Base-by-base conservation (phyloP, 2,113 vertebrate species). In the Acanthisitta chloris region DNA sequence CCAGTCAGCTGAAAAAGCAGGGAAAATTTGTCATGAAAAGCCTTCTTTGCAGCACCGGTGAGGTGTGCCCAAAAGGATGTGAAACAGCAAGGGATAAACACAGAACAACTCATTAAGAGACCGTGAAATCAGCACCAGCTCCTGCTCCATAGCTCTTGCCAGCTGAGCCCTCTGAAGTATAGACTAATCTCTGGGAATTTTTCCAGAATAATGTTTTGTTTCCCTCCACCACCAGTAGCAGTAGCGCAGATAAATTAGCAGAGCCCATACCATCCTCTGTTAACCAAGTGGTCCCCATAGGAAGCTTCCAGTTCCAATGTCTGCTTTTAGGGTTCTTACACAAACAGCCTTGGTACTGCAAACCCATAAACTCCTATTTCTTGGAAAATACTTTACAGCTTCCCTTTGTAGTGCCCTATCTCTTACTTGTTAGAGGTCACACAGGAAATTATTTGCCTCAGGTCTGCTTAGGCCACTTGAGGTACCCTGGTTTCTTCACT, bases 211-310 rank as follows among this genome's bases (percentile, higher is more conserved):
- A 5, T 26, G 20, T 31, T 48, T 31, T 49, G 21, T 78, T 74
- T 90, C 16, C 10, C 17, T 90, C 52, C 18, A 42, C 28, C 25
- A 64, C 6, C n/a, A 71, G 20, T 0, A 71, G 66, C 57, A 69
- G 48, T 11, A 71, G 26, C 57, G 49, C 57, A 85, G 59, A 36
- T 29, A 61, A 88, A 34, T n/a, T 25, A 91, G 40, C 26, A 65
- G 21, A 49, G 48, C 49, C 11, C 0, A 0, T 26, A 36, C 25
- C 51, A 36, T 34, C 8, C 16, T 45, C 16, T 46, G 1, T 29
- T 51, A 67, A 64, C 34, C 24, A 46, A 2, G 33, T 24, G 12
- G 33, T 34, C 10, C 28, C 14, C 33, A 19, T 3, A 8, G 31
- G 48, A 90, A 55, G 10, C 18, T 86, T 49, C 33, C 9, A 59